Evolutionary conservation across 1,140 invertebrate species (phyloP), one percentile per base, ranked within the genome.

Genomic region (Drosophila oshimai): DNA sequence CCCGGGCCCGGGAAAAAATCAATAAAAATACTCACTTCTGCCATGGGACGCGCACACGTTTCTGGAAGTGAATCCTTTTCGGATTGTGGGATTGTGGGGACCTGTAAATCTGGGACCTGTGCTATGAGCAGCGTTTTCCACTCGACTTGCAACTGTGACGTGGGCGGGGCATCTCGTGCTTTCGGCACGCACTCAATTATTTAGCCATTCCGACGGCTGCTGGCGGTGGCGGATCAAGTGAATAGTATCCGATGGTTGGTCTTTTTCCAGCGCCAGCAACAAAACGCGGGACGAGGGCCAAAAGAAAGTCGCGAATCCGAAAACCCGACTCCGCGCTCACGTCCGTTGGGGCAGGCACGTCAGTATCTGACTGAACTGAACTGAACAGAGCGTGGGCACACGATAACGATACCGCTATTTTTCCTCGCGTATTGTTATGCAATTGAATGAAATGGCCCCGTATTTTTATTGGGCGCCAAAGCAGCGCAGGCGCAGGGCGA

Each of bases 361-460:
- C 80, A 86, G 54, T 73, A 76, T 84, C 57, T 86, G 80, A 86
- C 80, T 86, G 75, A n/a, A n/a, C n/a, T n/a, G n/a, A n/a, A n/a
- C n/a, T n/a, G n/a, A n/a, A n/a, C n/a, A n/a, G n/a, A 75, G 67
- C 44, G 72, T 84, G 49, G 58, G 71, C 49, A 74, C 72, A 74
- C 72, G 71, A 87, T 76, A 80, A 87, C 81, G 72, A 86, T 84
- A 84, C 80, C 81, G 61, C 64, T 84, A 87, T 84, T 80, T 51
- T 12, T 2, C 13, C 28, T 58, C 5, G 44, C 53, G 42, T 64
- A 64, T 76, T 87, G 80, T 84, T 84, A 84, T 84, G 80, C 80
- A 84, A 84, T 84, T 84, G 81, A 87, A 68, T 68, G 31, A 60
- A 64, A 73, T 64, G 42, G 67, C 61, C 58, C 80, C 42, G 65